These are phyloP conservation scores for Drosophila busckii DNA, from an alignment of 1,140 invertebrate genomes.

Conservation along the genomic window DNA sequence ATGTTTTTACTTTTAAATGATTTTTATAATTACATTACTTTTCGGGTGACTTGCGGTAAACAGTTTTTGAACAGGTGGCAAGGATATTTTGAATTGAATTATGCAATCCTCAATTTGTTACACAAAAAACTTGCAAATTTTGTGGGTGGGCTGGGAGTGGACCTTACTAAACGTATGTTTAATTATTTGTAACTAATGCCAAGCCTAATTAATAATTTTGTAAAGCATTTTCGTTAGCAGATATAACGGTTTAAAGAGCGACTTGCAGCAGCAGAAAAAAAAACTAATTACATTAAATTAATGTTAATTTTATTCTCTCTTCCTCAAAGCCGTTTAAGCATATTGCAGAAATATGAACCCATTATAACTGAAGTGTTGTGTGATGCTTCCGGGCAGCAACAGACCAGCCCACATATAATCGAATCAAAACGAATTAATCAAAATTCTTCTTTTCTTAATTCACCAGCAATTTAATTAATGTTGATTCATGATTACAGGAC, in stretches of 20 bases:
- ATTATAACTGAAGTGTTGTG: conserved; percentile 19
- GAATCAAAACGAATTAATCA: conserved; percentile 65
- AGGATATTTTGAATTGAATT: no score
- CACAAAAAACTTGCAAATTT: no score
- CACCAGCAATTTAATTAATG: conserved; percentile 55
- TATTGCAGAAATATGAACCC: conserved; percentile 23
- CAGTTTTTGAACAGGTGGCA: no score
- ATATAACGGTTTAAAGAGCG: conserved; percentile 31
- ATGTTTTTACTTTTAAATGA: no score
- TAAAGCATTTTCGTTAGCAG: conserved; percentile 8
- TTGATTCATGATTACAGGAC: conserved; percentile 68
- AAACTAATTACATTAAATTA: conserved; percentile 53
- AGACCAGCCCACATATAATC: conserved; percentile 22
- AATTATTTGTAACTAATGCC: conserved; percentile 5
- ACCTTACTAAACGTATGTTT: no score
- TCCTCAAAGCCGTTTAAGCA: conserved; percentile 44
- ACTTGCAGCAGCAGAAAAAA: conserved; percentile 22
- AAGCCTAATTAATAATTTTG: conserved; percentile 12
- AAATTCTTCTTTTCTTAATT: conserved; percentile 75
- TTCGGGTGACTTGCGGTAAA: no score
- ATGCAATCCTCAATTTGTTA: no score
- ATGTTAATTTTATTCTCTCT: conserved; percentile 63
- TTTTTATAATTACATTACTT: no score
- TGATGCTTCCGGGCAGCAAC: conserved; percentile 23
- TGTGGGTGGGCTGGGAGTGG: no score